Evolutionary conservation across 1,140 invertebrate genomes (phyloP).

Genomic region (Arion vulgaris): DNA sequence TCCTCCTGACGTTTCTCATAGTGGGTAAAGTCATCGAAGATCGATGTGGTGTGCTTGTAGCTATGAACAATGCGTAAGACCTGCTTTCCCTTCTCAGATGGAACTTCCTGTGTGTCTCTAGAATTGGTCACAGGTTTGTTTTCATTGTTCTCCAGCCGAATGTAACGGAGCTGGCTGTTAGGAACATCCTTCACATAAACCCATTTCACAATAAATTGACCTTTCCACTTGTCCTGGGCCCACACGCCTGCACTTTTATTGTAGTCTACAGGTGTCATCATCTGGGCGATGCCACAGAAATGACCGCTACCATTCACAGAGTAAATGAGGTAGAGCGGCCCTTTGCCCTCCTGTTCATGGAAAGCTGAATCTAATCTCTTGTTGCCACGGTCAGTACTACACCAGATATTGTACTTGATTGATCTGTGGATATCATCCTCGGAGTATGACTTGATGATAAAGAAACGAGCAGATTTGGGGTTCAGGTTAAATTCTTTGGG

Average conservation of each 20-base stretch:
- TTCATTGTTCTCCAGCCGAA: slow-evolving; percentile 97
- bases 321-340: slow-evolving; percentile 92
- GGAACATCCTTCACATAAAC: slow-evolving; percentile 99
- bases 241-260: slow-evolving; percentile 77
- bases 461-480: slow-evolving; percentile 90
- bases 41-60: slow-evolving; percentile 92
- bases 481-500: slow-evolving; percentile 92
- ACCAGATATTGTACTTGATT: slow-evolving; percentile 99
- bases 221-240: slow-evolving; percentile 74
- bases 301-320: slow-evolving; percentile 98
- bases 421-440: slow-evolving; percentile 99
- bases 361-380: slow-evolving; percentile 94
- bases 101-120: slow-evolving; percentile 98
- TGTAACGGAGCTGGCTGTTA: slow-evolving; percentile 85
- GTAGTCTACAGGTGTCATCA: slow-evolving; percentile 95
- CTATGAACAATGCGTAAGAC: slow-evolving; percentile 90
- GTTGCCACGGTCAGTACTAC: slow-evolving; percentile 98
- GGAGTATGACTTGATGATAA: slow-evolving; percentile 98
- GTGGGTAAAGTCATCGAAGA: slow-evolving; percentile 98
- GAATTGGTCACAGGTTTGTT: slow-evolving; percentile 99
- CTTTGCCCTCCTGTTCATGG: slow-evolving; percentile 84
- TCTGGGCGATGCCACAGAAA: slow-evolving; percentile 99
- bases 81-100: slow-evolving; percentile 87
- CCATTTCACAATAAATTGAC: slow-evolving; percentile 97
- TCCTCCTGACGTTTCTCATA: slow-evolving; percentile 97